Percentiles rank a stretch among this genome's conserved stretches.
Conservation (phyloP, 2,888 invertebrate genomes). For the Lycaena phlaeas region DNA sequence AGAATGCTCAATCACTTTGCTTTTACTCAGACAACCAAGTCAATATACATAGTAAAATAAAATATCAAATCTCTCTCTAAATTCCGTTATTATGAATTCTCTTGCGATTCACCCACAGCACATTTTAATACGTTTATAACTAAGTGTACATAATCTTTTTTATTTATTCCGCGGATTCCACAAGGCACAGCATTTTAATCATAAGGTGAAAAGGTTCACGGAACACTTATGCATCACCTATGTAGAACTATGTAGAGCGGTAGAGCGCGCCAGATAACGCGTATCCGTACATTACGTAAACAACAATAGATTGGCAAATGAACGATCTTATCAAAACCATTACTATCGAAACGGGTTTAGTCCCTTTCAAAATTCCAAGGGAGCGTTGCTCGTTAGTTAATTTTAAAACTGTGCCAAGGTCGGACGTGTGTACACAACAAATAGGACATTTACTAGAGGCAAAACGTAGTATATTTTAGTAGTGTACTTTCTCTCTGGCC, state of each 20-base stretch:
- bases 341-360: neutral
- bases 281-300: slow-evolving; percentile 1
- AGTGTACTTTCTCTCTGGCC: neutral
- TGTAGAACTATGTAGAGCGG: no score
- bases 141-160: no score
- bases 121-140: no score
- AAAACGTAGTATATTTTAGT: no score
- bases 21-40: no score
- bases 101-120: no score
- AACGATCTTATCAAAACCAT: neutral
- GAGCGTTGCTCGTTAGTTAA: neutral
- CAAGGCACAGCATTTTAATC: neutral
- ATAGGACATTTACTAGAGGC: neutral
- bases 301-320: neutral
- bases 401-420: slow-evolving; percentile 7
- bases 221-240: neutral
- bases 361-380: slow-evolving; percentile 4
- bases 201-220: neutral
- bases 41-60: no score
- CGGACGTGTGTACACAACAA: neutral
- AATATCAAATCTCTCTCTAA: no score
- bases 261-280: neutral
- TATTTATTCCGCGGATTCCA: no score
- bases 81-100: no score
- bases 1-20: no score